These are phyloP conservation scores for Tortricodes alternella DNA, from an alignment of 2,888 invertebrate genomes.

Conservation along the genomic window DNA sequence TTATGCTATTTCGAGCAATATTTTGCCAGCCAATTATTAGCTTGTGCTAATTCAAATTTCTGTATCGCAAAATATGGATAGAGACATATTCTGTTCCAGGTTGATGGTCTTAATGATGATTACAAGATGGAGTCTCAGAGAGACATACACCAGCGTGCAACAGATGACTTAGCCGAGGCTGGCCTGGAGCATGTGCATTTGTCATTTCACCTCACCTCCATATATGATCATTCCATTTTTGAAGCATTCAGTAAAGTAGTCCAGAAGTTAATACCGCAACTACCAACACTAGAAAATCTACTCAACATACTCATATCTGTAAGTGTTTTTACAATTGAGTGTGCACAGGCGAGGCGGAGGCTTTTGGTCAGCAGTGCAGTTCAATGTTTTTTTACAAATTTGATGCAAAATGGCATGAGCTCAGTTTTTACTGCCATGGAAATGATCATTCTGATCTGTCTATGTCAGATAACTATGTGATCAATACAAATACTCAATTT, in stretches of 20 bases:
- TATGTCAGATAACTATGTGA: too few species aligned
- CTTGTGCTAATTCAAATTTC: too few species aligned
- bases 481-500: too few species aligned
- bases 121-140: conserved; percentile 99
- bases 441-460: too few species aligned
- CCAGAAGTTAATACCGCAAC: conserved; percentile 98
- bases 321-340: conserved; percentile 77
- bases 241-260: conserved; percentile 99
- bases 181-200: conserved; percentile 94
- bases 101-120: conserved; percentile 99
- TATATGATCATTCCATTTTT: conserved; percentile 99
- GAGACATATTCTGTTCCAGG: conserved; percentile 64
- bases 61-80: not conserved
- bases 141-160: conserved; percentile 98
- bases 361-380: too few species aligned
- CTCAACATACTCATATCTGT: conserved; percentile 98
- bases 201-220: conserved; percentile 98
- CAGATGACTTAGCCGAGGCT: conserved; percentile 95
- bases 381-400: too few species aligned
- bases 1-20: too few species aligned
- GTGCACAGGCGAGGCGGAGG: too few species aligned
- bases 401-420: too few species aligned
- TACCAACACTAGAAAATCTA: conserved; percentile 98
- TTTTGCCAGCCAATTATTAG: too few species aligned
- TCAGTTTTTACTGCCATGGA: too few species aligned